phyloP scores from a whole-genome alignment of 2,113 vertebrate species.

The Macaca mulatta region DNA sequence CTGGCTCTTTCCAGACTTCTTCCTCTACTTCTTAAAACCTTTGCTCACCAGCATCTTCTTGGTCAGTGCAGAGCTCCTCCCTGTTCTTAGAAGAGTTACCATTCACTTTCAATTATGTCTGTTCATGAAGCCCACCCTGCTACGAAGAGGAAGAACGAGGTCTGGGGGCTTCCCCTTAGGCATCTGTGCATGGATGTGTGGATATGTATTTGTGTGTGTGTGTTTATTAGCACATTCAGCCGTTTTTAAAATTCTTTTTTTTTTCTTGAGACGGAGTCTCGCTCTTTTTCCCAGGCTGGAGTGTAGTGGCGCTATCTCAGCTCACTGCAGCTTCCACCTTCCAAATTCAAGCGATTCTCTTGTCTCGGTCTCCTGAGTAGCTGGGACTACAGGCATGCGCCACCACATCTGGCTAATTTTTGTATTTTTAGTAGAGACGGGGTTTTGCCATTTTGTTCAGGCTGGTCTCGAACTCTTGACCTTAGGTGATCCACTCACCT shows the following conservation, averaged over 20 bases:
- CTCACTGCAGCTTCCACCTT: too few species aligned
- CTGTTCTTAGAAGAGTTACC: not conserved
- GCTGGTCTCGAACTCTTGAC: too few species aligned
- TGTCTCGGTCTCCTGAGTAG: too few species aligned
- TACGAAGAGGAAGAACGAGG: not conserved
- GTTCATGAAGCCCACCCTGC: not conserved
- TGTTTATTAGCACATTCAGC: not conserved
- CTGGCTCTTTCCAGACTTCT: not conserved
- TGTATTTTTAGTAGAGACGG: too few species aligned
- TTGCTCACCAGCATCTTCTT: not conserved
- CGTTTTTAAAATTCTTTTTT: not conserved
- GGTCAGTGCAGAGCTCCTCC: not conserved
- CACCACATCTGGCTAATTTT: too few species aligned
- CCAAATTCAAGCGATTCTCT: too few species aligned
- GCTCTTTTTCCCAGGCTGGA: too few species aligned
- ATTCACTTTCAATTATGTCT: not conserved
- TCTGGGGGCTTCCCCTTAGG: too few species aligned
- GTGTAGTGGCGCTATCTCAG: fast-evolving
- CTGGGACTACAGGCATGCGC: too few species aligned
- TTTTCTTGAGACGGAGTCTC: too few species aligned
- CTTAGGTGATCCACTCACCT: too few species aligned
- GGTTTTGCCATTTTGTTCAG: too few species aligned
- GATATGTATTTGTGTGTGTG: fast-evolving
- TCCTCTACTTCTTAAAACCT: not conserved
- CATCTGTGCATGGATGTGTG: not conserved